Percentiles rank a stretch among this genome's conserved stretches.
Conservation (phyloP, 2,113 vertebrate genomes). For the Rhynchomys soricoides region DNA sequence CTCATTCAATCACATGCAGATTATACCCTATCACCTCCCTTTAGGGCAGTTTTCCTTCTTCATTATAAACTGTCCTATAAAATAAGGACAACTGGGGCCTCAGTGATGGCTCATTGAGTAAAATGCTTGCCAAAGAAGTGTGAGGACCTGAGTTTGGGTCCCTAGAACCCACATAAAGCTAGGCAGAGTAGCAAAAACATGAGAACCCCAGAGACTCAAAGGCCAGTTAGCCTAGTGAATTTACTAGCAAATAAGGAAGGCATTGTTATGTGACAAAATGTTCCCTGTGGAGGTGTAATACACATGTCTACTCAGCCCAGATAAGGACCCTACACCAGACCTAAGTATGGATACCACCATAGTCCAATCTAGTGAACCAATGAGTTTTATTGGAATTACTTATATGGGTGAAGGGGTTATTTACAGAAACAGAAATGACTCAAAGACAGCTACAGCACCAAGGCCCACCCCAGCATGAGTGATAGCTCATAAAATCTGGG, state of each 20-base stretch:
- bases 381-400: background rate
- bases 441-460: background rate
- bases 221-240: background rate
- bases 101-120: no score
- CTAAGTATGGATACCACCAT: background rate
- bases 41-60: background rate
- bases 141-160: background rate
- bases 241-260: background rate
- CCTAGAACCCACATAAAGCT: background rate
- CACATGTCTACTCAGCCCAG: background rate
- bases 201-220: background rate
- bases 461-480: background rate
- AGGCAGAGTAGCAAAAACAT: background rate
- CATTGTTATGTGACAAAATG: background rate
- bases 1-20: background rate
- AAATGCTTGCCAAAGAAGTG: background rate
- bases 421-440: background rate
- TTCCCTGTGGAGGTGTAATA: background rate
- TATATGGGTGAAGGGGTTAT: background rate
- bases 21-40: background rate
- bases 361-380: background rate
- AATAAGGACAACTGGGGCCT: background rate
- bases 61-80: background rate
- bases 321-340: background rate
- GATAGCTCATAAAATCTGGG: background rate